Evolutionary conservation across 2,888 invertebrate species (phyloP).

Genomic region (Chrysolina haemoptera): DNA sequence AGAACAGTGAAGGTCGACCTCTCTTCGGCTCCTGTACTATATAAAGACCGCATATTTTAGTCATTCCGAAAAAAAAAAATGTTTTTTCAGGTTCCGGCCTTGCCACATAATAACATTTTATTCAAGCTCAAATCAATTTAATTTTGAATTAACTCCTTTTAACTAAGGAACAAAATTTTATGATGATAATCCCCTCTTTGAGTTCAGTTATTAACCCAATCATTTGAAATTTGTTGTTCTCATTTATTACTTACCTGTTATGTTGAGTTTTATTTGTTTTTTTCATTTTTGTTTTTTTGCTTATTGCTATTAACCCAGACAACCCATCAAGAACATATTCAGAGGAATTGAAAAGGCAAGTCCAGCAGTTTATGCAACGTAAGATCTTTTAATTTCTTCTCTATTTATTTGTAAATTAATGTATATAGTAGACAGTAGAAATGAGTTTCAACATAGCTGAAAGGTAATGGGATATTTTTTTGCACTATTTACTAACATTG

Average conservation of each 20-base stretch:
- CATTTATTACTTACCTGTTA: slow-evolving; percentile 16
- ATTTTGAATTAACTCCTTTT: too few species aligned
- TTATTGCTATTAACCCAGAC: slow-evolving; percentile 58
- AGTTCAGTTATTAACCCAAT: neutral
- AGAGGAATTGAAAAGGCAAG: slow-evolving; percentile 66
- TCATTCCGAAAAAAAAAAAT: too few species aligned
- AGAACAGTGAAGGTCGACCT: too few species aligned
- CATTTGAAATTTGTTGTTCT: neutral
- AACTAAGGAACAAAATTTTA: too few species aligned
- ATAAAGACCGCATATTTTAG: too few species aligned
- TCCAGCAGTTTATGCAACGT: slow-evolving; percentile 66
- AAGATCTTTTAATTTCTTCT: slow-evolving; percentile 59
- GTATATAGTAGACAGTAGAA: slow-evolving; percentile 17
- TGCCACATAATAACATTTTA: too few species aligned
- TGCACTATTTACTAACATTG: slow-evolving; percentile 21
- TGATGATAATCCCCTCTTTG: neutral
- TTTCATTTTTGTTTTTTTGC: slow-evolving; percentile 55
- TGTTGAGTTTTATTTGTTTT: slow-evolving; percentile 47
- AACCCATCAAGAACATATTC: slow-evolving; percentile 67
- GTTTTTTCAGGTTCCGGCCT: too few species aligned
- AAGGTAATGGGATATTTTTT: slow-evolving; percentile 30
- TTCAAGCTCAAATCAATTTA: too few species aligned
- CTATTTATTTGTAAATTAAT: slow-evolving; percentile 31
- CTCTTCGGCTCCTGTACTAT: too few species aligned
- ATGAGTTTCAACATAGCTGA: slow-evolving; percentile 26